A percentile compares a stretch with the other conserved stretches of the same genome.
phyloP scores from a whole-genome alignment of 2,113 vertebrate genomes.

The Melospiza georgiana region DNA sequence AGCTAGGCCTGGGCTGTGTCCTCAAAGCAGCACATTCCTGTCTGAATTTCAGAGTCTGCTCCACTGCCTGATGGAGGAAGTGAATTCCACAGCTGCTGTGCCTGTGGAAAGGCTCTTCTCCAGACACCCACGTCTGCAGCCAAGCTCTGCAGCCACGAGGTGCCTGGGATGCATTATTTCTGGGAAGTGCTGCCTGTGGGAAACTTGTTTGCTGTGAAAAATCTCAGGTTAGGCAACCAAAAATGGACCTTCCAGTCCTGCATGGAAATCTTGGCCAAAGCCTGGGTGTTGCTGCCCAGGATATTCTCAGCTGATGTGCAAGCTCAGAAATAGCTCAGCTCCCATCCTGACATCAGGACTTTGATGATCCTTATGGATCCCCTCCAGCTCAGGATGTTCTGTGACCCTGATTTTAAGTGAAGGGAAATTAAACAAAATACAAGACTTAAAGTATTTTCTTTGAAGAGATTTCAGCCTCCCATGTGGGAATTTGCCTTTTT shows the following conservation, averaged over 20 bases:
- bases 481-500: too few relatives aligned
- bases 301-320: neutral
- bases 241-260: neutral
- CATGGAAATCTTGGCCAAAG: neutral
- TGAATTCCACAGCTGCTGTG: constrained; percentile 14
- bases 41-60: neutral
- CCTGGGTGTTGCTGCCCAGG: neutral
- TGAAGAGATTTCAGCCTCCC: too few relatives aligned
- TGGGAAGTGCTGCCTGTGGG: neutral
- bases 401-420: neutral
- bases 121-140: neutral
- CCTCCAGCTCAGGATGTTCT: neutral
- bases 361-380: neutral
- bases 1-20: neutral
- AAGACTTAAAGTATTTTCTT: too few relatives aligned
- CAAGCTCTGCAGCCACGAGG: neutral
- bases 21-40: constrained; percentile 29
- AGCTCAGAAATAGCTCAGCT: neutral
- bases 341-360: neutral
- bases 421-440: too few relatives aligned
- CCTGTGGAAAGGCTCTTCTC: neutral
- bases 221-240: neutral
- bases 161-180: neutral
- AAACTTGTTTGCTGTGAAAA: neutral
- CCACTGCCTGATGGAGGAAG: neutral